Evolutionary conservation across 2,888 invertebrate genomes (phyloP).

Genomic region (Drosophila birchii): DNA sequence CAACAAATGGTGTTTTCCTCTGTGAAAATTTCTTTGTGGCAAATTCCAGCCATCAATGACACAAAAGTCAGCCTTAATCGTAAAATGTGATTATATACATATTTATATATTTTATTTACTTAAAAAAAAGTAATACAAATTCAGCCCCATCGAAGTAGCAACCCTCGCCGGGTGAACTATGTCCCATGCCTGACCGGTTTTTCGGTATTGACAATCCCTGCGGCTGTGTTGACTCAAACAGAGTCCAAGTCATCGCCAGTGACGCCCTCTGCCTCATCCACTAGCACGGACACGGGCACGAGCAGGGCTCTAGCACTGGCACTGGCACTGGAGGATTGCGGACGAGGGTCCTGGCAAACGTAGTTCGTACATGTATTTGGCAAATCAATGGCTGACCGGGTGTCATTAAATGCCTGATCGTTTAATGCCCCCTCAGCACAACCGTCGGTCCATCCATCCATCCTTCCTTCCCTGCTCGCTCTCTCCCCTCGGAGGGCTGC

Average conservation of each 20-base stretch:
- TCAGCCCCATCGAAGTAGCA: background rate
- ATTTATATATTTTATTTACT: background rate
- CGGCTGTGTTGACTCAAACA: constrained; percentile 72
- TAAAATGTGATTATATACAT: background rate
- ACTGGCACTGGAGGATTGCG: background rate
- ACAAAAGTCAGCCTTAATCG: background rate
- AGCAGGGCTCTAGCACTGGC: background rate
- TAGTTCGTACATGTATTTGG: constrained; percentile 68
- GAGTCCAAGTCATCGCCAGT: constrained; percentile 40
- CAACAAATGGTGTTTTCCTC: background rate
- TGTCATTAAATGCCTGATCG: constrained; percentile 80
- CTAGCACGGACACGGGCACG: background rate
- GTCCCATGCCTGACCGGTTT: constrained; percentile 56
- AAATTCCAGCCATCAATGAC: no score
- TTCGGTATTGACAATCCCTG: constrained; percentile 69
- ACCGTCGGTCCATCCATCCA: background rate
- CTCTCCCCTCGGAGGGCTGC: constrained; percentile 26
- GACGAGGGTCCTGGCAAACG: constrained; percentile 21
- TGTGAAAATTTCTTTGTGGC: background rate
- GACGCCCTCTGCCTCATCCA: constrained; percentile 13
- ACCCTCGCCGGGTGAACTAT: constrained; percentile 43
- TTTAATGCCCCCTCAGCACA: constrained; percentile 62
- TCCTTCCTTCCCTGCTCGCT: background rate
- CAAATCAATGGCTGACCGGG: constrained; percentile 79
- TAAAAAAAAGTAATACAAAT: background rate